These are phyloP conservation scores for Ptilorrhoa leucosticta DNA, from an alignment of 2,113 vertebrate species.

Conservation along the genomic window DNA sequence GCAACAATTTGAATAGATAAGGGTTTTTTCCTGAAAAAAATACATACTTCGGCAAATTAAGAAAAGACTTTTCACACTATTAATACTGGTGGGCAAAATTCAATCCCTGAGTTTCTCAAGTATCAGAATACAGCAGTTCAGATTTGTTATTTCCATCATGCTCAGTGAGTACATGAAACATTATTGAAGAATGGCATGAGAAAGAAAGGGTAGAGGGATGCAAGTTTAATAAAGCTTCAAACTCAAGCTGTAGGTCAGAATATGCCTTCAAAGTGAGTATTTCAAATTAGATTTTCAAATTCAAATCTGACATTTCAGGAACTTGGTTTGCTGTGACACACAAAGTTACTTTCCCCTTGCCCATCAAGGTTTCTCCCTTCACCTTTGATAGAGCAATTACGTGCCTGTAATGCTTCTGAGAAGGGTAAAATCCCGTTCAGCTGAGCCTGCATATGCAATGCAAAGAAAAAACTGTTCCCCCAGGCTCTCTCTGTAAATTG, in stretches of 20 bases:
- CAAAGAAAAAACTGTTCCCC: neutral
- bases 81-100: neutral
- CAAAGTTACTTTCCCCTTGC: neutral
- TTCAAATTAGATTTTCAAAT: neutral
- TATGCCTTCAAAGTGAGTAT: neutral
- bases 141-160: neutral
- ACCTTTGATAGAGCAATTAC: neutral
- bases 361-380: neutral
- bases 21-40: neutral
- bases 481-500: neutral
- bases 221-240: neutral
- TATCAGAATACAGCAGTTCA: neutral
- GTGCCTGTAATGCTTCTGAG: neutral
- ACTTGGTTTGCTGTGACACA: neutral
- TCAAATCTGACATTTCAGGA: neutral
- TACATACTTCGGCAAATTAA: neutral
- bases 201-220: neutral
- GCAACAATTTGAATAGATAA: neutral
- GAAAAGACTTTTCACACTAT: neutral
- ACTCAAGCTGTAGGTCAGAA: neutral
- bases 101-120: neutral
- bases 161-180: neutral
- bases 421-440: neutral
- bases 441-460: neutral
- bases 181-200: neutral